phyloP scores from a whole-genome alignment of 1,140 invertebrate species.

The Homalodisca vitripennis region DNA sequence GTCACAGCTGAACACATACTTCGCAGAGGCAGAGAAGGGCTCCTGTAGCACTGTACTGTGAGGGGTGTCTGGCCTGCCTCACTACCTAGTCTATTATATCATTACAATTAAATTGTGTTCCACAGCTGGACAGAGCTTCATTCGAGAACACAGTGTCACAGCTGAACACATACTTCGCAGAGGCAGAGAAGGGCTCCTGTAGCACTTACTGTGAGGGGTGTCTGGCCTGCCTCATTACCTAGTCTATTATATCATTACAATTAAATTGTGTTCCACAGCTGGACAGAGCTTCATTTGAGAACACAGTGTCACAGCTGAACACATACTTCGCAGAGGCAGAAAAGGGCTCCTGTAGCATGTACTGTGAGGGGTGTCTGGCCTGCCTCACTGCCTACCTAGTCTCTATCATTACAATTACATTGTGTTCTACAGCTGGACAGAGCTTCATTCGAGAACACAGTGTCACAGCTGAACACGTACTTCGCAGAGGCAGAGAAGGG shows the following conservation, averaged over 20 bases:
- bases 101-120: conserved; percentile 37
- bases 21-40: conserved; percentile 91
- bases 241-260: too few relatives aligned
- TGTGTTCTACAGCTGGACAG: conserved; percentile 71
- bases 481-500: conserved; percentile 94
- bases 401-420: too few relatives aligned
- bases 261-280: conserved; percentile 73
- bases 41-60: conserved; percentile 92
- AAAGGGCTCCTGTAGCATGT: conserved; percentile 86
- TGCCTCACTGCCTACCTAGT: too few relatives aligned
- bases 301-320: conserved; percentile 91
- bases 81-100: too few relatives aligned
- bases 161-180: conserved; percentile 90
- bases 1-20: conserved; percentile 89
- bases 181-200: conserved; percentile 91
- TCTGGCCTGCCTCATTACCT: conserved; percentile 93
- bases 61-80: conserved; percentile 93
- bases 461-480: conserved; percentile 89
- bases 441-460: conserved; percentile 86
- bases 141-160: conserved; percentile 92
- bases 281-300: conserved; percentile 85
- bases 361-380: conserved; percentile 94
- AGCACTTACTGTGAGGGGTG: conserved; percentile 96
- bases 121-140: conserved; percentile 79
- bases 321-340: conserved; percentile 94